These are phyloP conservation scores for Acleris holmiana DNA, from an alignment of 2,888 invertebrate genomes.

Conservation along the genomic window DNA sequence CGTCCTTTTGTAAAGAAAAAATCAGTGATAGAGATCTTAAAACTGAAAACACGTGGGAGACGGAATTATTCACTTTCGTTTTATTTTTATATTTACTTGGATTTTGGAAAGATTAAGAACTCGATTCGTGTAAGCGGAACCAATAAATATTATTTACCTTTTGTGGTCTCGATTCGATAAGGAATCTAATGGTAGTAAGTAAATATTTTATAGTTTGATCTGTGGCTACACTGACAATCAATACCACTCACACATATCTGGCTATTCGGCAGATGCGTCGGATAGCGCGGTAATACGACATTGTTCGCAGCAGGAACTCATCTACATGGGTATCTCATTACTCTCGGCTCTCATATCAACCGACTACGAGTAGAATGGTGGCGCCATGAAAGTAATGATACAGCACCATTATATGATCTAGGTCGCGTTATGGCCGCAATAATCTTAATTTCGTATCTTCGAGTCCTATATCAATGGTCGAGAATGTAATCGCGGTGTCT, in stretches of 20 bases:
- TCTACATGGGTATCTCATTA: conserved; percentile 66
- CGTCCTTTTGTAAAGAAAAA: neutral
- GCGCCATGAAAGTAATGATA: conserved; percentile 50
- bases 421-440: conserved; percentile 34
- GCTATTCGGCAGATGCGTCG: conserved; percentile 52
- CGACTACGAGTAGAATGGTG: conserved; percentile 48
- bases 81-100: neutral
- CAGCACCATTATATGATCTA: conserved; percentile 42
- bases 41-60: neutral
- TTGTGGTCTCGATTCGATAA: conserved; percentile 17
- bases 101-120: neutral
- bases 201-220: conserved; percentile 28
- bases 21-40: too few relatives aligned
- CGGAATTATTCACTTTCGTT: neutral
- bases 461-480: neutral
- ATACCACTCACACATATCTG: conserved; percentile 42
- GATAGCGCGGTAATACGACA: conserved; percentile 63
- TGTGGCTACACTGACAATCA: conserved; percentile 29
- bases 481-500: too few relatives aligned
- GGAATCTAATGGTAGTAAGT: conserved; percentile 21
- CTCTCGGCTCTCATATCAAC: conserved; percentile 55
- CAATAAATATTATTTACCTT: conserved; percentile 19
- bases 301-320: conserved; percentile 64
- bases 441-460: conserved; percentile 13
- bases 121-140: neutral